Conservation (phyloP, 2,888 invertebrate species). For the Himalopsyche kuldschensis region DNA sequence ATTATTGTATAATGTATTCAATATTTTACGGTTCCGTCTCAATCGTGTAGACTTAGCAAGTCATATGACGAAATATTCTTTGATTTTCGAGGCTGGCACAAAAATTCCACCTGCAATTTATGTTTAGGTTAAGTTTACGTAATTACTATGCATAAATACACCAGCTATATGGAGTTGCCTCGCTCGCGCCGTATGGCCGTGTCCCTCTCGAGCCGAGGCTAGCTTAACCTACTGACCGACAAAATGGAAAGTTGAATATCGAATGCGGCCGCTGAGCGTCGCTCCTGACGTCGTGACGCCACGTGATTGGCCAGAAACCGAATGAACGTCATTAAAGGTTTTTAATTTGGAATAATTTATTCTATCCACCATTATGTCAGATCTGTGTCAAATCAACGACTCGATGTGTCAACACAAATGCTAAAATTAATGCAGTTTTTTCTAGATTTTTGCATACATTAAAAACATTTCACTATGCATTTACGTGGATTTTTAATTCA, state of each 20-base stretch:
- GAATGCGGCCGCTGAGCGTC: not conserved
- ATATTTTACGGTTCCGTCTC: not conserved
- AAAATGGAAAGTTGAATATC: constrained; percentile 26
- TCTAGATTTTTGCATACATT: too few relatives aligned
- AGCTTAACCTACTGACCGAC: constrained; percentile 21
- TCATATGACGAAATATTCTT: constrained; percentile 6
- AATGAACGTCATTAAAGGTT: not conserved
- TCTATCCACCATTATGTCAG: not conserved
- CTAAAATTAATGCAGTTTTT: not conserved
- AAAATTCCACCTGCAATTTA: constrained; percentile 21
- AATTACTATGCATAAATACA: not conserved
- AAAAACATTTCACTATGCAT: too few relatives aligned
- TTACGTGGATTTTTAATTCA: too few relatives aligned
- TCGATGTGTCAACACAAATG: not conserved
- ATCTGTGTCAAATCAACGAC: not conserved
- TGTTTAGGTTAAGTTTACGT: constrained; percentile 29
- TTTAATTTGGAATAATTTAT: not conserved
- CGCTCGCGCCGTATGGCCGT: not conserved
- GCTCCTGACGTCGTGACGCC: not conserved
- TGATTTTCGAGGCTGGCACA: constrained; percentile 1
- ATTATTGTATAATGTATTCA: too few relatives aligned
- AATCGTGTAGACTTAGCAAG: not conserved
- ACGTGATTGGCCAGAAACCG: not conserved
- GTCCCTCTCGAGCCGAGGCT: constrained; percentile 6
- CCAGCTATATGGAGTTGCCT: constrained; percentile 5